Evolutionary conservation across 92 coral and sea anemone genomes (phyloP), one percentile per base, ranked within the genome.

Genomic region (Epizoanthus stellaris): DNA sequence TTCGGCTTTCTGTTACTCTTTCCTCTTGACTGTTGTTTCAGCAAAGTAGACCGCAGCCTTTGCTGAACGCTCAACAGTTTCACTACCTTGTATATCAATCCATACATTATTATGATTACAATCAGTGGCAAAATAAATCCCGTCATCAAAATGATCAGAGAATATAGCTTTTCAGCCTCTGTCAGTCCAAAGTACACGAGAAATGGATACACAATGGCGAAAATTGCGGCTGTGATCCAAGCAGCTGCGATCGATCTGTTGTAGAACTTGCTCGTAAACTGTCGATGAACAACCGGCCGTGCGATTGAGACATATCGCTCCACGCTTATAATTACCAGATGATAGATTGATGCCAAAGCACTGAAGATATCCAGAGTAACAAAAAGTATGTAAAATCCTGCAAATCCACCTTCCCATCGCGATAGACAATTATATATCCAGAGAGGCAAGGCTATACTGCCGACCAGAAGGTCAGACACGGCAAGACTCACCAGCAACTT

Each of bases 331-430:
- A 43, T 58, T 1, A 70, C 67, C 2, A 79, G 83, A 58, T 79
- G 83, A 70, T 79, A 79, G 20, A 79, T 79, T 3, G 83, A 79
- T 4, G 83, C 83, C 40, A 79, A 72, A 11, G 83, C 83, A 21
- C 83, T 79, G 71, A 79, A 79, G 21, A 79, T 59, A 43, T 79
- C 83, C 2, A 79, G 83, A 3, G 83, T 79, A 4, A 79, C 83
- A 21, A 79, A 79, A 10, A 79, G 6, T 6, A 79, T 53, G 57
- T 79, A 79, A 79, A 79, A 79, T 0, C 72, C 83, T 19, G 45
- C n/a, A 19, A 79, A 13, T 43, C 71, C 72, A 12, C 45, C 83
- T 63, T 79, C 71, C 83, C 83, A 79, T 43, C 61, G 52, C 9
- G 83, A 79, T 2, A 62, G 20, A 49, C 83, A 63, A 20, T 79